These are phyloP conservation scores for Acanthisitta chloris DNA, from an alignment of 2,113 vertebrate species.

Conservation along the genomic window DNA sequence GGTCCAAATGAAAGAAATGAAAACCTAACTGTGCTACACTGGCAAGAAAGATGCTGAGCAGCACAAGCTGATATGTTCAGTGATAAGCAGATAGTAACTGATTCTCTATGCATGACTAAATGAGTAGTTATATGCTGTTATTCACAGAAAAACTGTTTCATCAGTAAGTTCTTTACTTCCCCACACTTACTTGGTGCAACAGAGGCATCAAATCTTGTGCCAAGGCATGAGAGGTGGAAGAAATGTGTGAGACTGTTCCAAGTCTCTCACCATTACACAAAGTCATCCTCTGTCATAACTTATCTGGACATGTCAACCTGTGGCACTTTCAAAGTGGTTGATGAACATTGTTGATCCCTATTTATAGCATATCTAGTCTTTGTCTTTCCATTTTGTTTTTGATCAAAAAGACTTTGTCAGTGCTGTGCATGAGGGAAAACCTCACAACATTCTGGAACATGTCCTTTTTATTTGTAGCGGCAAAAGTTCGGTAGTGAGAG, in stretches of 20 bases:
- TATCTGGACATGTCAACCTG: not conserved
- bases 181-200: not conserved
- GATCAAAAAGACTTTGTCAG: not conserved
- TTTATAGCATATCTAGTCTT: not conserved
- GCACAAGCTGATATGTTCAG: not conserved
- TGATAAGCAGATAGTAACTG: not conserved
- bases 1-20: not conserved
- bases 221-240: not conserved
- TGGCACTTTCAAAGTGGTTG: not conserved
- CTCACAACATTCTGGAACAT: not conserved
- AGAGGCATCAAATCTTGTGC: not conserved
- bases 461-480: not conserved
- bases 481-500: not conserved
- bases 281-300: not conserved
- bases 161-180: not conserved
- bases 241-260: not conserved
- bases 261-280: not conserved
- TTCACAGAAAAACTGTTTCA: not conserved
- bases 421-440: not conserved
- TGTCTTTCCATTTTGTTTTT: not conserved
- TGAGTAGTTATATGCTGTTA: not conserved
- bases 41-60: not conserved
- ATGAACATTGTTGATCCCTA: not conserved
- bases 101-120: not conserved
- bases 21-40: not conserved